phyloP scores from a whole-genome alignment of 2,888 invertebrate species.

The Hyles lineata region DNA sequence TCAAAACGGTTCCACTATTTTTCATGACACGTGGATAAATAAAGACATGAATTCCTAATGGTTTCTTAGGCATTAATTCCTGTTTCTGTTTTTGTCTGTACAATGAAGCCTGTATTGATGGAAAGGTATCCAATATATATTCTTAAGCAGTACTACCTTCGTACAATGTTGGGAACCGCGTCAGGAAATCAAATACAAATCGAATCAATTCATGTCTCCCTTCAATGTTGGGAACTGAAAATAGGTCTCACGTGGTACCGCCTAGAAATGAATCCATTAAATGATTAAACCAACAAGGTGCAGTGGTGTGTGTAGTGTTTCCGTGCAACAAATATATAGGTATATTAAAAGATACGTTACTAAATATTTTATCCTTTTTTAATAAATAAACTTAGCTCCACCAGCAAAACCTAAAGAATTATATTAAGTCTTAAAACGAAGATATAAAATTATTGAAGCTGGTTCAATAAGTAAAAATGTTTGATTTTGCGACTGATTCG shows the following conservation, averaged over 20 bases:
- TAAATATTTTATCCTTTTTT: too few species aligned
- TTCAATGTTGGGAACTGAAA: too few species aligned
- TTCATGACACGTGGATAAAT: constrained; percentile 16
- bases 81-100: not conserved
- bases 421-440: not conserved
- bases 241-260: too few species aligned
- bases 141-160: too few species aligned
- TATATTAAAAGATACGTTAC: too few species aligned
- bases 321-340: too few species aligned
- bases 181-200: too few species aligned
- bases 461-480: not conserved
- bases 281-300: too few species aligned
- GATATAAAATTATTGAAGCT: not conserved
- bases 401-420: not conserved
- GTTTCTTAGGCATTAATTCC: not conserved
- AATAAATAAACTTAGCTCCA: not conserved
- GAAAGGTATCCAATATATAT: not conserved
- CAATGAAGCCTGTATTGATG: not conserved
- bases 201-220: too few species aligned
- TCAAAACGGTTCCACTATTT: constrained; percentile 11
- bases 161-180: too few species aligned
- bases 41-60: not conserved
- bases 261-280: too few species aligned
- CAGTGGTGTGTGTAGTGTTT: too few species aligned
- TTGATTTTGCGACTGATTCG: not conserved